Evolutionary conservation across 2,113 vertebrate genomes (phyloP).

Genomic region (Myotis brandtii): DNA sequence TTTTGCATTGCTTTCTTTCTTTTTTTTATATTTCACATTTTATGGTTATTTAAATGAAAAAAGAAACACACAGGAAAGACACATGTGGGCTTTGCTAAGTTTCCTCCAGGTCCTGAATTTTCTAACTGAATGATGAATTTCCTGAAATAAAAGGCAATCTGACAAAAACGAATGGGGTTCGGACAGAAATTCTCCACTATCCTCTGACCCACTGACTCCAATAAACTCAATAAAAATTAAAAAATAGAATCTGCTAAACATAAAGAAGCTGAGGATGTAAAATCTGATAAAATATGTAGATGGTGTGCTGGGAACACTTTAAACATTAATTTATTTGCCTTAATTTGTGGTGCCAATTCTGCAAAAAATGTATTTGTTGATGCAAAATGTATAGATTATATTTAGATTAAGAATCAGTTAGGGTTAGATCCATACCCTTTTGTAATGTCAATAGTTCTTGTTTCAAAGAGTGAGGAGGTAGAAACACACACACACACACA

Average conservation of each 20-base stretch:
- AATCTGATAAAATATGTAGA: neutral
- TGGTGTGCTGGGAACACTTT: neutral
- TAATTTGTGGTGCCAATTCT: neutral
- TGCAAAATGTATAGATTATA: neutral
- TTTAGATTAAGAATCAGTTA: neutral
- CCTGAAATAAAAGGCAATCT: neutral
- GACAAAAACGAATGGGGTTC: neutral
- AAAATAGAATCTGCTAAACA: neutral
- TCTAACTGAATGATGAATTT: neutral
- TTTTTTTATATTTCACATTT: neutral
- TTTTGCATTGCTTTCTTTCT: neutral
- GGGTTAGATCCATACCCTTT: neutral
- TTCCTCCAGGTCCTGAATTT: neutral
- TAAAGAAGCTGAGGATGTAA: neutral
- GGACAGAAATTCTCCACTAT: neutral
- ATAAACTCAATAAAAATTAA: neutral
- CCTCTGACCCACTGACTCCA: neutral
- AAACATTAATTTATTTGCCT: conserved; percentile 35
- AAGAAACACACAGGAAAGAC: neutral
- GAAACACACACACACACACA: neutral
- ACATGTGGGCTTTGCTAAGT: neutral
- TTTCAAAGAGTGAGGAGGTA: neutral
- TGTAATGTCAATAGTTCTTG: neutral
- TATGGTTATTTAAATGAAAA: conserved; percentile 4
- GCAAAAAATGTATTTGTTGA: neutral